These are phyloP conservation scores for Nannoperca australis DNA, from an alignment of 2,797 vertebrate species.

Conservation along the genomic window DNA sequence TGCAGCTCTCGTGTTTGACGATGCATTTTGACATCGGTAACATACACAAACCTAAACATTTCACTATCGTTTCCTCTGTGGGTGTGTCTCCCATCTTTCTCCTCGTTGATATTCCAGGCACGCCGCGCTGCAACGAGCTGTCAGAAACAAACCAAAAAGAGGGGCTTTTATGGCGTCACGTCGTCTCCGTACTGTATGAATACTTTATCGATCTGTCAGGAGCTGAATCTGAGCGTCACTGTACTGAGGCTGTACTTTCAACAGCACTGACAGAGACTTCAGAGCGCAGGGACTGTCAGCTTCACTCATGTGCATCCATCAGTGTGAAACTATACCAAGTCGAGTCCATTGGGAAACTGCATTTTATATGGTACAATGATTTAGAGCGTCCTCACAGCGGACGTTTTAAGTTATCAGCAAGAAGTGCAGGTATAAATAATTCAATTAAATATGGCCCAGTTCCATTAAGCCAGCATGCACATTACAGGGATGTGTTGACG, in stretches of 20 bases:
- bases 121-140: slow-evolving; percentile 46
- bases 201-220: slow-evolving; percentile 61
- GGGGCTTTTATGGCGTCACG: slow-evolving; percentile 47
- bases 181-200: slow-evolving; percentile 50
- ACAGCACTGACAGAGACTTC: slow-evolving; percentile 1
- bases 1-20: slow-evolving; percentile 15
- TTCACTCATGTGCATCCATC: background rate
- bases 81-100: slow-evolving; percentile 42
- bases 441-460: background rate
- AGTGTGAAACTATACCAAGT: background rate
- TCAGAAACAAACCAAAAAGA: slow-evolving; percentile 26
- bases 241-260: slow-evolving; percentile 12
- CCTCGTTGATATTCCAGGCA: slow-evolving; percentile 60
- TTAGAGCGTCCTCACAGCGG: background rate
- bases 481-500: background rate
- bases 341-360: background rate
- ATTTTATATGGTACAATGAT: background rate
- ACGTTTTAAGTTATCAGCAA: slow-evolving; percentile 7
- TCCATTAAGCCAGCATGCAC: background rate
- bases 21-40: slow-evolving; percentile 13
- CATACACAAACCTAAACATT: background rate
- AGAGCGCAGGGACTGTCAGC: background rate
- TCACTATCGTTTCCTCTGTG: slow-evolving; percentile 6
- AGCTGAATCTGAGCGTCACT: slow-evolving; percentile 56
- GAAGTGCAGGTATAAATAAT: slow-evolving; percentile 1